phyloP scores from a whole-genome alignment of 2,888 invertebrate species.

The Branchinecta sandiegonensis region DNA sequence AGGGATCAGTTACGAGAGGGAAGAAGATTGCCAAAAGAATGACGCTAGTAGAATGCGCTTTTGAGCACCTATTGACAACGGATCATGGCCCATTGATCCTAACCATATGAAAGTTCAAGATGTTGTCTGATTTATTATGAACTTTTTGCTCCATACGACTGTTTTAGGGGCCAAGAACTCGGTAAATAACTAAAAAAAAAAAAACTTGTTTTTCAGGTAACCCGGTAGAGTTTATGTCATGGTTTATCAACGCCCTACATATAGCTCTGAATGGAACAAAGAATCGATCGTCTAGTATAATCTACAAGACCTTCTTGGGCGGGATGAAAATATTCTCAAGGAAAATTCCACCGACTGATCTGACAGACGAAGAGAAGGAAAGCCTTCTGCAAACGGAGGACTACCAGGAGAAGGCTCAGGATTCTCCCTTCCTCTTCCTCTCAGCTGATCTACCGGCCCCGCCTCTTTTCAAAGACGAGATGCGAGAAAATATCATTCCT shows the following conservation, averaged over 20 bases:
- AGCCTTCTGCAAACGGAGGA: slow-evolving; percentile 63
- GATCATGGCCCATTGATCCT: too few species aligned
- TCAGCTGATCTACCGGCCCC: slow-evolving; percentile 96
- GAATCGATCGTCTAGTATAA: slow-evolving; percentile 70
- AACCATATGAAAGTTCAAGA: too few species aligned
- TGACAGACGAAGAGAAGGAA: slow-evolving; percentile 73
- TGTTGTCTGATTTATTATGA: too few species aligned
- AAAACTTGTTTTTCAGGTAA: slow-evolving; percentile 49
- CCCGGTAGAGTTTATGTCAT: slow-evolving; percentile 92
- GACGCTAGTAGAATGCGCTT: too few species aligned
- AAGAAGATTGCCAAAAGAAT: too few species aligned
- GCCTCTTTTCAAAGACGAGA: slow-evolving; percentile 92
- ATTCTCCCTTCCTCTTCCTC: slow-evolving; percentile 86
- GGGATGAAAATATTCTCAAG: slow-evolving; percentile 77
- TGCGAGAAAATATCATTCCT: slow-evolving; percentile 96
- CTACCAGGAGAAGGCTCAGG: slow-evolving; percentile 70
- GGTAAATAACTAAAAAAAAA: too few species aligned
- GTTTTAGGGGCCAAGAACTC: too few species aligned
- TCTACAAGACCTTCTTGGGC: slow-evolving; percentile 86
- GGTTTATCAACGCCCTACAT: slow-evolving; percentile 94
- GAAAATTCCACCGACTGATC: slow-evolving; percentile 82
- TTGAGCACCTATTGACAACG: too few species aligned
- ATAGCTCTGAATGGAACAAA: slow-evolving; percentile 84
- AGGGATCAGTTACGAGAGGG: too few species aligned
- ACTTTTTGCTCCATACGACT: too few species aligned